Percentiles rank a stretch among this genome's conserved stretches.
These are phyloP conservation scores for Pygocentrus nattereri DNA, from an alignment of 2,797 vertebrate species.

Conservation along the genomic window DNA sequence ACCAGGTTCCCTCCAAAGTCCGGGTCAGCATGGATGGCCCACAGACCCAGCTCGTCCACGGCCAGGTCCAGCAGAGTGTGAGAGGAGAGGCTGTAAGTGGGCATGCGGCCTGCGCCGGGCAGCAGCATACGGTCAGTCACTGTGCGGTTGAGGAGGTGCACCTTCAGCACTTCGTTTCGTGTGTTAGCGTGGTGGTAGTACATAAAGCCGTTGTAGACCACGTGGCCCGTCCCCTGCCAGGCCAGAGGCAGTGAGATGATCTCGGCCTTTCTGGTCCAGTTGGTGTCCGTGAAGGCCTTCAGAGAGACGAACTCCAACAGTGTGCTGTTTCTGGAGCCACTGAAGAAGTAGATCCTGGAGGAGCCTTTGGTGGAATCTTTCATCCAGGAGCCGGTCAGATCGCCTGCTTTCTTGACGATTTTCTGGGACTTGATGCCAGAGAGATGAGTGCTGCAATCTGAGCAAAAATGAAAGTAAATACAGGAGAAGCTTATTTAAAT, in stretches of 20 bases:
- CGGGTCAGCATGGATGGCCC: slow-evolving; percentile 89
- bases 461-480: slow-evolving; percentile 23
- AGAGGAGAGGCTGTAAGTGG: slow-evolving; percentile 85
- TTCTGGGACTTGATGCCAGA: slow-evolving; percentile 90
- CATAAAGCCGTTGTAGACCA: slow-evolving; percentile 85
- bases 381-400: slow-evolving; percentile 88
- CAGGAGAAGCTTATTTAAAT: neutral
- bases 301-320: slow-evolving; percentile 85
- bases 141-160: slow-evolving; percentile 81
- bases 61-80: slow-evolving; percentile 89
- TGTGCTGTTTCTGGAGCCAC: slow-evolving; percentile 81
- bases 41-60: slow-evolving; percentile 93
- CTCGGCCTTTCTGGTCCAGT: slow-evolving; percentile 65
- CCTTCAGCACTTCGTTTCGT: slow-evolving; percentile 89
- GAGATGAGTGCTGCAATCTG: slow-evolving; percentile 86
- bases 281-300: slow-evolving; percentile 81
- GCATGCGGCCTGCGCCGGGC: slow-evolving; percentile 83
- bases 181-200: slow-evolving; percentile 90
- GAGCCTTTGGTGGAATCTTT: slow-evolving; percentile 85
- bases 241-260: slow-evolving; percentile 79
- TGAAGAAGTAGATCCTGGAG: slow-evolving; percentile 88
- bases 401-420: slow-evolving; percentile 86
- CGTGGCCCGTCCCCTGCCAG: slow-evolving; percentile 92
- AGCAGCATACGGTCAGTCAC: slow-evolving; percentile 83
- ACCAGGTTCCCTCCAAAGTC: slow-evolving; percentile 84